Evolutionary conservation across 2,797 vertebrate species (phyloP).

Genomic region (Pangasius djambal): DNA sequence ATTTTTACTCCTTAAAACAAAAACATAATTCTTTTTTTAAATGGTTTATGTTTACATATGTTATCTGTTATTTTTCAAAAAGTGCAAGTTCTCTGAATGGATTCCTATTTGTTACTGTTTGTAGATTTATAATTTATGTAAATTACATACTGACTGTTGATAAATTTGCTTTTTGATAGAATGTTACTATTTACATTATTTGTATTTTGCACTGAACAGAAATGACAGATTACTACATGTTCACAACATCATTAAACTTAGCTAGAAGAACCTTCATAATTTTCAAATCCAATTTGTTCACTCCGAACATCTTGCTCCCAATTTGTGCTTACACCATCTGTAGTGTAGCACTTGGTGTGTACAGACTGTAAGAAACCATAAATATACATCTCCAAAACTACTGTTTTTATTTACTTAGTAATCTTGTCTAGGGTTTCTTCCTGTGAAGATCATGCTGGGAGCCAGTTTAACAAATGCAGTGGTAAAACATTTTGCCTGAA

Average conservation of each 20-base stretch:
- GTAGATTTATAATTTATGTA: neutral
- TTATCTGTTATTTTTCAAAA: neutral
- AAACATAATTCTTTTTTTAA: neutral
- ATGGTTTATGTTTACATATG: neutral
- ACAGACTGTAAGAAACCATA: neutral
- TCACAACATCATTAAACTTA: neutral
- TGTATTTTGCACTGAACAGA: neutral
- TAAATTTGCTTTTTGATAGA: conserved; percentile 3
- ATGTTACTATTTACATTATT: neutral
- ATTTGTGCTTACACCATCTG: conserved; percentile 18
- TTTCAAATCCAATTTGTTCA: neutral
- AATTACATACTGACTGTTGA: neutral
- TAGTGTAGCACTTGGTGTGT: neutral
- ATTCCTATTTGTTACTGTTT: neutral
- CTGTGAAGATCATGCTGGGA: neutral
- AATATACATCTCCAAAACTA: neutral
- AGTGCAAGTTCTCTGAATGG: neutral
- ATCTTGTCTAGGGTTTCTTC: neutral
- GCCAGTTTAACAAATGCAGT: neutral
- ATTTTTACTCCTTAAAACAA: neutral
- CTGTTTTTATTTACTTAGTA: neutral
- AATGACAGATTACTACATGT: neutral
- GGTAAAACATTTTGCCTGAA: neutral
- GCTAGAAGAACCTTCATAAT: neutral
- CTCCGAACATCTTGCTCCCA: neutral